Conservation (phyloP, 1,140 invertebrate species). For the Orius insidiosus region DNA sequence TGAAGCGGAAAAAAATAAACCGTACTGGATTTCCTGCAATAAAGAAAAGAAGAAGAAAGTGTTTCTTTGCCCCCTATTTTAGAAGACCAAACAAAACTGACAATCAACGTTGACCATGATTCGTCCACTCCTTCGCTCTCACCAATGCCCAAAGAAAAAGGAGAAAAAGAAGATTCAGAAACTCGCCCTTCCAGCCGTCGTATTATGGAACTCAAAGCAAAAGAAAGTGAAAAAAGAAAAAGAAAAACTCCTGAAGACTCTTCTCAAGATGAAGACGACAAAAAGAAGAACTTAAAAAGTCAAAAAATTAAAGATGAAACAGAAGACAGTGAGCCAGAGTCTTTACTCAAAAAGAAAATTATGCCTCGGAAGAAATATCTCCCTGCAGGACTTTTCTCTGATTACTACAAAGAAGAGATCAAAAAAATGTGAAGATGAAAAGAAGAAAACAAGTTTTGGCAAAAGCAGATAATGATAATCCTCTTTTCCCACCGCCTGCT, state of each 20-base stretch:
- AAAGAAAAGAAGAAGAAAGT: conserved; percentile 63
- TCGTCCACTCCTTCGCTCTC: conserved; percentile 19
- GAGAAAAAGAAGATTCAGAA: conserved; percentile 24
- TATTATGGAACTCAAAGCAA: conserved; percentile 13
- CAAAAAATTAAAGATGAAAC: conserved; percentile 21
- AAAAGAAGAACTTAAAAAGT: conserved; percentile 13
- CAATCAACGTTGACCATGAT: conserved; percentile 3
- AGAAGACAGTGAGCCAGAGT: conserved; percentile 19
- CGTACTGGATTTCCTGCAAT: conserved; percentile 70
- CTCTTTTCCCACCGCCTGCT: conserved; percentile 58
- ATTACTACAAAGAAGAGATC: conserved; percentile 58
- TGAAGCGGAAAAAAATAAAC: conserved; percentile 52
- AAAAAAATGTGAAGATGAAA: conserved; percentile 1
- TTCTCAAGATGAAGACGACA: neutral
- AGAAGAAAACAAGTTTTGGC: neutral
- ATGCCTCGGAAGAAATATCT: conserved; percentile 56
- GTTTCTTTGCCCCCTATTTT: conserved; percentile 19
- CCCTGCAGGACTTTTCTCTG: conserved; percentile 66
- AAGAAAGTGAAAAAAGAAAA: conserved; percentile 17
- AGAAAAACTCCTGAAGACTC: conserved; percentile 11
- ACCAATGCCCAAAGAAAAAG: conserved; percentile 32
- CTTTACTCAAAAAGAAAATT: conserved; percentile 25
- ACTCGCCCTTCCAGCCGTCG: conserved; percentile 11
- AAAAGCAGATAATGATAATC: conserved; percentile 38
- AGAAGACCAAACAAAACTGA: conserved; percentile 23